phyloP scores from a whole-genome alignment of 2,888 invertebrate genomes.

The Drosophila meridiana region DNA sequence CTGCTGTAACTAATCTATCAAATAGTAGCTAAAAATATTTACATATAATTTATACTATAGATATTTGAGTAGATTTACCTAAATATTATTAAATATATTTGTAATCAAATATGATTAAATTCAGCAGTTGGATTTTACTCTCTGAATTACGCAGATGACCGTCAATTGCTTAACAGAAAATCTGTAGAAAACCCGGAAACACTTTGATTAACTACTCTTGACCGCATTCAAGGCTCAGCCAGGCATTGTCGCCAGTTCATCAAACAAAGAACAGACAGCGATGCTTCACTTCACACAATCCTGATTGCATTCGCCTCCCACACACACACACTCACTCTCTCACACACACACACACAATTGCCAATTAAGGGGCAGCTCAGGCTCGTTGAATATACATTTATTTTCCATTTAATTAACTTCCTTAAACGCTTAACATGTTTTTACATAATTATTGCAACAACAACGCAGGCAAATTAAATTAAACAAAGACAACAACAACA shows the following conservation, averaged over 20 bases:
- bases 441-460: slow-evolving; percentile 71
- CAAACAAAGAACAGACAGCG: slow-evolving; percentile 35
- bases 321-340: slow-evolving; percentile 27
- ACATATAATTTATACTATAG: not conserved
- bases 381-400: slow-evolving; percentile 68
- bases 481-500: slow-evolving; percentile 52
- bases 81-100: not conserved
- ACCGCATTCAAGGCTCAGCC: slow-evolving; percentile 22
- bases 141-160: not conserved
- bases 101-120: not conserved
- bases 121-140: not conserved
- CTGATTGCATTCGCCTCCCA: slow-evolving; percentile 47
- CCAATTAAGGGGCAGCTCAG: slow-evolving; percentile 65
- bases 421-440: slow-evolving; percentile 73
- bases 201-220: slow-evolving; percentile 43
- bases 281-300: slow-evolving; percentile 6
- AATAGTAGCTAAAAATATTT: not conserved
- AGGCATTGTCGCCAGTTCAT: slow-evolving; percentile 30
- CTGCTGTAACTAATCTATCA: not conserved
- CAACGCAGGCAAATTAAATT: slow-evolving; percentile 53
- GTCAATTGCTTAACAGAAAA: not conserved
- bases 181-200: slow-evolving; percentile 45
- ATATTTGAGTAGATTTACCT: not conserved
- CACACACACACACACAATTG: slow-evolving; percentile 33
- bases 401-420: slow-evolving; percentile 78